Base-by-base conservation (phyloP, 2,113 vertebrate genomes). In the Formicarius rufipectus region DNA sequence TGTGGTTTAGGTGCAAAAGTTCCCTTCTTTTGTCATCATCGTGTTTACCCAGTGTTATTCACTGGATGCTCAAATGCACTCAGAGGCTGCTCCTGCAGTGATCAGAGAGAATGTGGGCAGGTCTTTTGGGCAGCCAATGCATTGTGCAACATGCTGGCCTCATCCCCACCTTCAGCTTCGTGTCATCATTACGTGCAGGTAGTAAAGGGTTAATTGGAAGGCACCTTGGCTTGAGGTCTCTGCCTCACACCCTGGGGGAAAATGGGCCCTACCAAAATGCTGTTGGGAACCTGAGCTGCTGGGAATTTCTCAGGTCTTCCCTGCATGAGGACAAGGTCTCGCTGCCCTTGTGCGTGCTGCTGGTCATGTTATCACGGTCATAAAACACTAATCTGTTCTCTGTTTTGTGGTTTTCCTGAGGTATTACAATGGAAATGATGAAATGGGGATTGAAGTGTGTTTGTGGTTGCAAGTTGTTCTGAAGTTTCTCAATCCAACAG, bases 391-490 rank as follows among this genome's bases (percentile, higher is more conserved):
- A 74, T 69, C 30, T 5, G 2, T 63, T 88, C 75, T 67, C 76
- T 95, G 27, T 63, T 85, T 84, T 77, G 60, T 88, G 83, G 79
- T 84, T 92, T 95, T 86, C 35, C 92, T 81, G 83, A 88, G 73
- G 22, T 71, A 39, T 89, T 95, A 52, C 68, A 42, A 76, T 74
- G 76, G 86, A 81, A 90, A 84, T 52, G 0, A 56, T 67, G 67
- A 85, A 63, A 63, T 33, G 66, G 90, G 50, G 63, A 40, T 31
- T 69, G 79, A 90, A 86, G 76, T 28, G 50, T 69, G 35, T 69
- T 82, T 84, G 88, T 28, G 69, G 47, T 77, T 90, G 73, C 33
- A 50, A 66, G 52, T 73, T 62, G 25, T 87, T 94, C 74, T 64
- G 4, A 1, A 56, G 45, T 37, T 58, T 94, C n/a, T 52, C 0